Conservation (phyloP, 2,888 invertebrate species). For the Nowickia ferox region DNA sequence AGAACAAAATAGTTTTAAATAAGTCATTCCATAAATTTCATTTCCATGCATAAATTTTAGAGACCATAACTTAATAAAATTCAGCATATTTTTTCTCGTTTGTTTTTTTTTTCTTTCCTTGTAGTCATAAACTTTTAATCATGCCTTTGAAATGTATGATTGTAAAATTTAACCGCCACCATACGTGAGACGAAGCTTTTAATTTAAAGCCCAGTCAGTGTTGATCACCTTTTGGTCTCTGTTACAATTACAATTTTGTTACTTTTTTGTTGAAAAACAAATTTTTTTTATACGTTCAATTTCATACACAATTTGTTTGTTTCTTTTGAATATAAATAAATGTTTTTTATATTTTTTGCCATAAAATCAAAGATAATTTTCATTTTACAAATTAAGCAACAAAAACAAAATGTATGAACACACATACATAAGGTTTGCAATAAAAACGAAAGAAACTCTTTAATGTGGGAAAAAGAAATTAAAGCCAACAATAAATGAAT, state of each 20-base stretch:
- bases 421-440: slow-evolving; percentile 17
- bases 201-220: slow-evolving; percentile 44
- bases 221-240: slow-evolving; percentile 55
- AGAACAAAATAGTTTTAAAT: slow-evolving; percentile 47
- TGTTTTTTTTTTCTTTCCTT: neutral
- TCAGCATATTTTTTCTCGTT: neutral
- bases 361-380: slow-evolving; percentile 10
- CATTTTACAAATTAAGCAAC: neutral
- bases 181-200: neutral
- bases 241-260: slow-evolving; percentile 44
- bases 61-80: slow-evolving; percentile 34
- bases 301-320: slow-evolving; percentile 37
- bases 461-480: slow-evolving; percentile 71
- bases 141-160: slow-evolving; percentile 1
- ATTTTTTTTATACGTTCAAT: slow-evolving; percentile 9
- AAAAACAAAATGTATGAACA: neutral
- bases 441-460: slow-evolving; percentile 36
- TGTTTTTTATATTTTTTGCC: slow-evolving; percentile 31
- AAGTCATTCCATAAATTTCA: slow-evolving; percentile 35
- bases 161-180: slow-evolving; percentile 19
- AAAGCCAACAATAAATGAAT: slow-evolving; percentile 50
- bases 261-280: slow-evolving; percentile 8
- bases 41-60: slow-evolving; percentile 42
- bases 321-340: too few relatives aligned
- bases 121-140: neutral